phyloP scores from a whole-genome alignment of 2,797 vertebrate genomes.

The Alectoris magna region DNA sequence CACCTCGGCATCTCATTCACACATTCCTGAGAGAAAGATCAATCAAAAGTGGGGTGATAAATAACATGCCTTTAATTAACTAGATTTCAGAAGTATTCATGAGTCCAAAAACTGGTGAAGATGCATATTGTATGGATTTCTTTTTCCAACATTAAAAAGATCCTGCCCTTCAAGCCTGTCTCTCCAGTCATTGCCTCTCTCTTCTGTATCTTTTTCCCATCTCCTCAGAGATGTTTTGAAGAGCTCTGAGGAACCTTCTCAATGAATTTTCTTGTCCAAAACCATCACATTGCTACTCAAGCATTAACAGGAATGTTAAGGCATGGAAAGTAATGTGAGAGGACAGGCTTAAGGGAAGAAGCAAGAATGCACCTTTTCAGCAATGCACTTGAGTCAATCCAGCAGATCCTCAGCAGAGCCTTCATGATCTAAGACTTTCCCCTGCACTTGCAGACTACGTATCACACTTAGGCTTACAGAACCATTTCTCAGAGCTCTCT shows the following conservation, averaged over 20 bases:
- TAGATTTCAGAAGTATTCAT: slow-evolving; percentile 53
- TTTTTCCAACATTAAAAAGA: neutral
- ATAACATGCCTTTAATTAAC: slow-evolving; percentile 62
- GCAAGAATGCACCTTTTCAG: neutral
- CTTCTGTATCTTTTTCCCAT: neutral
- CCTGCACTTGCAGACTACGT: neutral
- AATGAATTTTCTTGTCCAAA: neutral
- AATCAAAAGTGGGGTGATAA: slow-evolving; percentile 67
- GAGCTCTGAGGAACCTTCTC: neutral
- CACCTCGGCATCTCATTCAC: slow-evolving; percentile 69
- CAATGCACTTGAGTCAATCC: neutral
- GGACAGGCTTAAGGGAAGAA: neutral
- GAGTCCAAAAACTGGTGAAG: neutral
- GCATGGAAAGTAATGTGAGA: neutral
- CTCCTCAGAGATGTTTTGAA: neutral
- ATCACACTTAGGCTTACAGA: neutral
- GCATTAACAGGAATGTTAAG: neutral
- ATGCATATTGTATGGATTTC: neutral
- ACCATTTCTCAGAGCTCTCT: neutral
- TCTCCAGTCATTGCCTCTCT: neutral
- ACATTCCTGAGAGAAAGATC: slow-evolving; percentile 68
- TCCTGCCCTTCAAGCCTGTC: neutral
- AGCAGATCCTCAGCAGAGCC: neutral
- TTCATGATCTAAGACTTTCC: neutral
- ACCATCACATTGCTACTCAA: neutral